These are phyloP conservation scores for Diarsia brunnea DNA, from an alignment of 2,888 invertebrate genomes.

Conservation along the genomic window DNA sequence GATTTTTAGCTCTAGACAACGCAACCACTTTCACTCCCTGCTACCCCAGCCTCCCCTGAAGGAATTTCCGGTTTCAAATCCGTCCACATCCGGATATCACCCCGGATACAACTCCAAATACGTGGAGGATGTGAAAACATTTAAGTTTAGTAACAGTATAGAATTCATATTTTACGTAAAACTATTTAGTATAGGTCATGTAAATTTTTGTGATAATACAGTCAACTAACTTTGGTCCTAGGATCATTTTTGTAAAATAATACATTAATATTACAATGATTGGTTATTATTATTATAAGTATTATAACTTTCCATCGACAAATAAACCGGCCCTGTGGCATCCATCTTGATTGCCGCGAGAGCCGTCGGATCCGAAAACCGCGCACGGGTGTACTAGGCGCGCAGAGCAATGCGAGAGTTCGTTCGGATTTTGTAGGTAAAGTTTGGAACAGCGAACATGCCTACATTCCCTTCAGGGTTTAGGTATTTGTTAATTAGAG, in stretches of 20 bases:
- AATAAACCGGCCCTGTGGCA: conserved; percentile 50
- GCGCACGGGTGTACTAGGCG: conserved; percentile 79
- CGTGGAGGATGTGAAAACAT: neutral
- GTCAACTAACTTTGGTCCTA: neutral
- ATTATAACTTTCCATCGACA: conserved; percentile 8
- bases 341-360: conserved; percentile 73
- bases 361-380: conserved; percentile 78
- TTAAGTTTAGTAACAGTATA: neutral
- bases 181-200: no score
- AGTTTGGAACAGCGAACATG: conserved; percentile 15
- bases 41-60: conserved; percentile 74
- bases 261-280: neutral
- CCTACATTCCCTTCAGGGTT: conserved; percentile 36
- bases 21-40: conserved; percentile 70
- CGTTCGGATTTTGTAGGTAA: conserved; percentile 41
- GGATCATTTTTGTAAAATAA: neutral
- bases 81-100: conserved; percentile 55
- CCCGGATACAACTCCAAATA: conserved; percentile 51
- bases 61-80: conserved; percentile 76
- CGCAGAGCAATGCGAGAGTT: conserved; percentile 69
- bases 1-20: conserved; percentile 69
- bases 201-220: neutral
- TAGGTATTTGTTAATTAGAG: neutral
- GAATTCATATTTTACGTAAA: neutral
- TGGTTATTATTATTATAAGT: no score